These are phyloP conservation scores for Aleiodes leptofemur DNA, from an alignment of 2,888 invertebrate genomes.

Conservation along the genomic window DNA sequence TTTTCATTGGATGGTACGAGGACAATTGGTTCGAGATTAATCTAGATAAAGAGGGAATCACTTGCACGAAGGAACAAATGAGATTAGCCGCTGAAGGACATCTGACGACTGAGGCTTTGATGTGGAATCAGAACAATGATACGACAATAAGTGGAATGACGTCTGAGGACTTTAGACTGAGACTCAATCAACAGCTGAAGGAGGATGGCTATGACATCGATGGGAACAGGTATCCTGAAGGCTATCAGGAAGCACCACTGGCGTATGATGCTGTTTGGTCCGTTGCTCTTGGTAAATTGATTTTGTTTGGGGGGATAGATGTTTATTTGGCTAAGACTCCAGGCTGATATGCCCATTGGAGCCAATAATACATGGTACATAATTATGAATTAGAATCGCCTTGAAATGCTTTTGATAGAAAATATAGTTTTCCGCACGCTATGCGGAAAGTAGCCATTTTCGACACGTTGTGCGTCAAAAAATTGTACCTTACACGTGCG, in stretches of 20 bases:
- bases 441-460: too few species aligned
- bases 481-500: too few species aligned
- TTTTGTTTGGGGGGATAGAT: too few species aligned
- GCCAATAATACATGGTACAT: too few species aligned
- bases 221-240: constrained; percentile 91
- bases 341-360: too few species aligned
- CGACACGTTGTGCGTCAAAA: too few species aligned
- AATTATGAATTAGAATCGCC: too few species aligned
- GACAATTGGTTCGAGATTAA: constrained; percentile 98
- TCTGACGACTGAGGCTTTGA: constrained; percentile 97
- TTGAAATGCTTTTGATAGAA: too few species aligned
- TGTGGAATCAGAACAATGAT: constrained; percentile 98
- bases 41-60: constrained; percentile 89
- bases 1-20: constrained; percentile 99
- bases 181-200: constrained; percentile 88
- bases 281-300: constrained; percentile 87
- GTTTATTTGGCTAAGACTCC: too few species aligned
- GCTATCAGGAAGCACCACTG: constrained; percentile 97
- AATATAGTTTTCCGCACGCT: too few species aligned
- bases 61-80: constrained; percentile 96
- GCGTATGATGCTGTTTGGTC: constrained; percentile 99
- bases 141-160: constrained; percentile 98
- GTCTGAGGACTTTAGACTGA: constrained; percentile 90
- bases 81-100: constrained; percentile 96
- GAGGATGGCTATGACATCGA: constrained; percentile 91